Evolutionary conservation across 2,888 invertebrate genomes (phyloP), one percentile per base, ranked within the genome.

Genomic region (Chloroclysta siterata): DNA sequence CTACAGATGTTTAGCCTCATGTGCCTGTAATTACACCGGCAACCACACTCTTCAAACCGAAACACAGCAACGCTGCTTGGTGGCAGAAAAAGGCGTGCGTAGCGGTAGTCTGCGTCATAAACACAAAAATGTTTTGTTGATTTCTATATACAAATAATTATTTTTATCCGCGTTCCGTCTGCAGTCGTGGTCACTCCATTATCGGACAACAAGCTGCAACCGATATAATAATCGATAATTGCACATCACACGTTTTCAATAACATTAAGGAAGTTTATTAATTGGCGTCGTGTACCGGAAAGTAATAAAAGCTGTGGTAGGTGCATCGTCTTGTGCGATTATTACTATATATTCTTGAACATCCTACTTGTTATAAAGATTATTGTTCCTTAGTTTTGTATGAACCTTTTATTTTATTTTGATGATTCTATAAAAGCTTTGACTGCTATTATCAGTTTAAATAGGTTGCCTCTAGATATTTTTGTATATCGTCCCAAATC

Each of bases 241-340:
- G 72, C 65, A 71, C 71, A 67, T 72, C 71, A 69, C 76, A 74
- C 73, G 68, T 69, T 68, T 69, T 73, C 72, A 71, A 72, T 71
- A 73, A 69, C 65, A 72, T 72, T 66, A 68, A 71, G 78, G 76
- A 76, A 78, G 76, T 72, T 72, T 70, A 71, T 76, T 73, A 68
- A 72, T 67, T 61, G 51, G 50, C 63, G 46, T 60, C 70, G 59
- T 70, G 69, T 70, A 72, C 71, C 73, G 71, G 72, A 72, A 73
- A 69, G 60, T 63, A 59, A 57, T 67, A 64, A 64, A 58, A 63
- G 47, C 65, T 58, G 60, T 53, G 64, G 64, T 65, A 52, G 58
- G 67, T 64, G 53, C 57, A 60, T 65, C 66, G 60, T 46, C 17
- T 51, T 53, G 41, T 51, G 53, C 51, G 50, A 58, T 53, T 58